Evolutionary conservation across 2,888 invertebrate genomes (phyloP).

Genomic region (Gerris lacustris): DNA sequence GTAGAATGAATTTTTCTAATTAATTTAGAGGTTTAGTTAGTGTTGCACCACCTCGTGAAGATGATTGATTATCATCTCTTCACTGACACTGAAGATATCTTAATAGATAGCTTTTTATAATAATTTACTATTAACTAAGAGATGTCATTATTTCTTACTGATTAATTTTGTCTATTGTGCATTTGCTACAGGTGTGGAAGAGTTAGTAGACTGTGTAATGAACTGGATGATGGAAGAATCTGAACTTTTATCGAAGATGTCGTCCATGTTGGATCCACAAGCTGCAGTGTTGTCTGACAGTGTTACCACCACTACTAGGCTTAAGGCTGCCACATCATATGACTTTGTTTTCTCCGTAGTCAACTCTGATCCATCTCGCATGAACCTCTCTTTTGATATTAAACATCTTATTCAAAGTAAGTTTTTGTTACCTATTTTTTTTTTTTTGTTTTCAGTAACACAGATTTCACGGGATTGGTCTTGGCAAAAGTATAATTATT

Average conservation of each 20-base stretch:
- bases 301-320: slow-evolving; percentile 33
- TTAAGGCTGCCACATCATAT: slow-evolving; percentile 50
- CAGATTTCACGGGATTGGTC: too few relatives aligned
- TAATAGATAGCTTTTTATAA: too few relatives aligned
- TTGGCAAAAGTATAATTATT: too few relatives aligned
- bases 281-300: slow-evolving; percentile 1
- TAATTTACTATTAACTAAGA: too few relatives aligned
- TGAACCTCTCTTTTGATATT: slow-evolving; percentile 57
- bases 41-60: too few relatives aligned
- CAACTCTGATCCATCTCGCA: slow-evolving; percentile 63
- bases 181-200: neutral
- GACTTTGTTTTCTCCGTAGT: slow-evolving; percentile 72
- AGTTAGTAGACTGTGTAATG: slow-evolving; percentile 34
- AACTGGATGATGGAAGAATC: slow-evolving; percentile 45
- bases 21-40: too few relatives aligned
- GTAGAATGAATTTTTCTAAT: too few relatives aligned
- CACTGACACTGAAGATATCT: too few relatives aligned
- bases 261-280: slow-evolving; percentile 20
- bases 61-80: too few relatives aligned
- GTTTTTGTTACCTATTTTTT: slow-evolving; percentile 27
- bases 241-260: slow-evolving; percentile 29
- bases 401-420: slow-evolving; percentile 52
- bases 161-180: neutral
- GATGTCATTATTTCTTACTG: too few relatives aligned
- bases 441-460: neutral